These are phyloP conservation scores for Pseudorectes ferrugineus DNA, from an alignment of 2,113 vertebrate genomes.

Conservation along the genomic window DNA sequence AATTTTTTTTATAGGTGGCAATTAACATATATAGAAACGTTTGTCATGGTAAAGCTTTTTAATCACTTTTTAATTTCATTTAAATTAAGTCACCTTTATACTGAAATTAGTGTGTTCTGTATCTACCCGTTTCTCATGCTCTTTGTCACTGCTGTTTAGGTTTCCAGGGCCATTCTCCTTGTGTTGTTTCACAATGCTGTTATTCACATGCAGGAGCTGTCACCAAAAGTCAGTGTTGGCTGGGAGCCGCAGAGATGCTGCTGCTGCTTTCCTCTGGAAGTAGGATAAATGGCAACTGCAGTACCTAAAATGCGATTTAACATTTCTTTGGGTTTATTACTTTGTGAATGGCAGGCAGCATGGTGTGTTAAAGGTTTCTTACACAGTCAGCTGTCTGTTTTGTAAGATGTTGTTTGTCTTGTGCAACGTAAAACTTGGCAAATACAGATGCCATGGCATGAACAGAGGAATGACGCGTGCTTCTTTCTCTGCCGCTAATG, in stretches of 20 bases:
- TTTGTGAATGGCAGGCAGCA: not conserved
- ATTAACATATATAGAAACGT: not conserved
- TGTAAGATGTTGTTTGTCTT: not conserved
- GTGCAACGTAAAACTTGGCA: not conserved
- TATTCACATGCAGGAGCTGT: not conserved
- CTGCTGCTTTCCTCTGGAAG: not conserved
- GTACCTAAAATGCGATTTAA: not conserved
- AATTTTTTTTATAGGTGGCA: not conserved
- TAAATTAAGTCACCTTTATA: not conserved
- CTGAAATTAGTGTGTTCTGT: not conserved
- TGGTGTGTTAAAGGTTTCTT: not conserved
- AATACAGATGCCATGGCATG: not conserved
- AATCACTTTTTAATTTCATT: not conserved
- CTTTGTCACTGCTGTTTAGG: not conserved
- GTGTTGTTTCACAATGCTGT: not conserved
- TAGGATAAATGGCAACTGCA: not conserved
- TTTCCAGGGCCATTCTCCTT: not conserved
- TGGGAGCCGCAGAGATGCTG: not conserved
- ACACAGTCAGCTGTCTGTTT: not conserved
- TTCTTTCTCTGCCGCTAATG: not conserved
- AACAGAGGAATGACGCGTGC: rapidly evolving
- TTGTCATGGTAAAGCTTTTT: not conserved
- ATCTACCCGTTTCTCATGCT: not conserved
- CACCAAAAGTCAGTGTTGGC: not conserved
- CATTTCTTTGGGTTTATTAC: not conserved